Conservation (phyloP, 2,797 vertebrate genomes). For the Artibeus lituratus region DNA sequence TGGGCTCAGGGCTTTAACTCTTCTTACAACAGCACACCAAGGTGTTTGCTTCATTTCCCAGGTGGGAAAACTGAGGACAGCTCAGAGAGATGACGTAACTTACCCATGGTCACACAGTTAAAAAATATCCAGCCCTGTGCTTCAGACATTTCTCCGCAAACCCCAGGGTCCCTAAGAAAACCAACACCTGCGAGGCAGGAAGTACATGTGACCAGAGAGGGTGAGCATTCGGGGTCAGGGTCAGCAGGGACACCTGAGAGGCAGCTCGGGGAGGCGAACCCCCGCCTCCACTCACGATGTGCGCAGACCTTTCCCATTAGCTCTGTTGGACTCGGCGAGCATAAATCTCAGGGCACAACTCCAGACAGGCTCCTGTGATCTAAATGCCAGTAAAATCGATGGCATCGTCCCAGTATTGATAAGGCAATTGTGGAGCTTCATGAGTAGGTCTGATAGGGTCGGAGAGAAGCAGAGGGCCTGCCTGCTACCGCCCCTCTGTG, state of each 20-base stretch:
- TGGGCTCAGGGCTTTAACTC: neutral
- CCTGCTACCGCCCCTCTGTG: fast-evolving
- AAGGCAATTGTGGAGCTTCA: neutral
- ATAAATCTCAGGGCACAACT: conserved; percentile 72
- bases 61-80: neutral
- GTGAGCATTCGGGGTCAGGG: neutral
- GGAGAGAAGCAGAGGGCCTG: neutral
- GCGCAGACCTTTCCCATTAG: conserved; percentile 65
- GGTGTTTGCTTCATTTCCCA: neutral
- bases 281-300: conserved; percentile 16
- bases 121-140: neutral
- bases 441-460: neutral
- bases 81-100: neutral
- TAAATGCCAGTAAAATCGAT: conserved; percentile 69
- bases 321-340: conserved; percentile 61
- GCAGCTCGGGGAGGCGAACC: neutral
- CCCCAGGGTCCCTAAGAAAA: neutral
- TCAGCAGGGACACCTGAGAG: neutral
- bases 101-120: neutral
- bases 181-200: neutral
- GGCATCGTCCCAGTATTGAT: conserved; percentile 36
- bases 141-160: neutral
- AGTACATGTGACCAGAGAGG: neutral
- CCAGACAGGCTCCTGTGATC: conserved; percentile 66
- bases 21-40: neutral